A percentile compares a stretch with the other conserved stretches of the same genome.
These are phyloP conservation scores for Helicoverpa zea DNA, from an alignment of 1,140 invertebrate species.

Conservation along the genomic window DNA sequence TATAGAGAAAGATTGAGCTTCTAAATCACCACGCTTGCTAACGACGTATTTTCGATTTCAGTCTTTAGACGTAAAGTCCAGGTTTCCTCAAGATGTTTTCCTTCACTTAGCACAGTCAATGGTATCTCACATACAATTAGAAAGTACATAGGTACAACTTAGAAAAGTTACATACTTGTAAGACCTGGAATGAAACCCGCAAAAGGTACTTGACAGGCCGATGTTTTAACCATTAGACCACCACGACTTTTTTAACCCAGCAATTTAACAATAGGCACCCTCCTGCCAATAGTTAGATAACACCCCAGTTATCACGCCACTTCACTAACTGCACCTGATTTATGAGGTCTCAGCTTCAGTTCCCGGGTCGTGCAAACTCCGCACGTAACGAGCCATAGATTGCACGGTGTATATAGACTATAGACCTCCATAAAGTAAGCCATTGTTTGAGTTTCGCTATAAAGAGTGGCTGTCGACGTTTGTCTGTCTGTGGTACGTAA, in stretches of 20 bases:
- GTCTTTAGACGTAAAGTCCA: too few species aligned
- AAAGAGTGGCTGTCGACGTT: conserved; percentile 41
- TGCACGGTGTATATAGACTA: conserved; percentile 11
- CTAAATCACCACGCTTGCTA: too few species aligned
- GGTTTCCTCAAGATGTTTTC: too few species aligned
- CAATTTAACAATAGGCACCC: neutral
- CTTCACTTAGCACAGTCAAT: too few species aligned
- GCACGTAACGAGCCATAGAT: conserved; percentile 42
- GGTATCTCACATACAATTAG: too few species aligned
- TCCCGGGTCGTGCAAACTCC: conserved; percentile 42
- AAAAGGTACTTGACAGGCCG: too few species aligned
- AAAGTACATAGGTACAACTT: too few species aligned
- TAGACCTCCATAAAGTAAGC: conserved; percentile 32
- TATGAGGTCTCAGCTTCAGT: conserved; percentile 44
- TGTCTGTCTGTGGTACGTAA: conserved; percentile 33
- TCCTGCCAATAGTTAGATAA: neutral
- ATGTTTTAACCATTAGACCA: neutral
- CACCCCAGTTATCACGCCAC: conserved; percentile 32
- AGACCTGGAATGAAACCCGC: too few species aligned
- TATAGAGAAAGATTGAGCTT: too few species aligned
- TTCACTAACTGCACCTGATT: conserved; percentile 36
- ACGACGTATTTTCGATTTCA: too few species aligned
- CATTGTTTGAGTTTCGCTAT: conserved; percentile 43
- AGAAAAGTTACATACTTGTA: too few species aligned
- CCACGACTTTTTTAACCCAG: too few species aligned